These are phyloP conservation scores for Temnothorax longispinosus DNA, from an alignment of 1,140 invertebrate genomes.

Conservation along the genomic window DNA sequence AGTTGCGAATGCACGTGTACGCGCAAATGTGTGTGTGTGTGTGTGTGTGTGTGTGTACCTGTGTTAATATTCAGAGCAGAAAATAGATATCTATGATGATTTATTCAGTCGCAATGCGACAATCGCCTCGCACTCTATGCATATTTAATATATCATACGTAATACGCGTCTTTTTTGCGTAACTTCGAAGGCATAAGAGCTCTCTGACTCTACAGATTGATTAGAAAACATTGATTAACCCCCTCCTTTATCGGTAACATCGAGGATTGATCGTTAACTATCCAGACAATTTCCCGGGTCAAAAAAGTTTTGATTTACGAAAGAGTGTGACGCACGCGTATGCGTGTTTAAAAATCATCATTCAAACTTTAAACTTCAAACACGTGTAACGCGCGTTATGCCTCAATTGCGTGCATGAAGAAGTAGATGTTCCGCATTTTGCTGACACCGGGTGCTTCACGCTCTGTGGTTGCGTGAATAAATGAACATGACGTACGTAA, in stretches of 20 bases:
- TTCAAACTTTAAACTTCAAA: neutral
- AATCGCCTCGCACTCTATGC: neutral
- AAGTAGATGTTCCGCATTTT: conserved; percentile 45
- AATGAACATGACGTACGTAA: conserved; percentile 1
- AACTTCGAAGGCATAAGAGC: neutral
- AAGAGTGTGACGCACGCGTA: neutral
- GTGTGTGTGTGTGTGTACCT: neutral
- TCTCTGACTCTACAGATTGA: neutral
- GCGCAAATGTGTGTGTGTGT: no score
- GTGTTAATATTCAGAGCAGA: conserved; percentile 17
- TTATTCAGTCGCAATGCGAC: conserved; percentile 17
- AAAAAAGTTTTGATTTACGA: neutral
- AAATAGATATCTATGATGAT: conserved; percentile 12
- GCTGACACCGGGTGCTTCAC: conserved; percentile 38
- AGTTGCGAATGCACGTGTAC: neutral
- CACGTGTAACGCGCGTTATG: conserved; percentile 18
- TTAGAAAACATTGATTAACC: neutral
- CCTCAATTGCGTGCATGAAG: conserved; percentile 45
- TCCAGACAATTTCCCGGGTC: neutral
- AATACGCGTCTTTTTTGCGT: neutral
- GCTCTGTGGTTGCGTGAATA: neutral
- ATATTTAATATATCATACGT: neutral
- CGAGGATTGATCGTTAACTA: neutral
- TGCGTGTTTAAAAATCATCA: conserved; percentile 18
- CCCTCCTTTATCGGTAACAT: neutral